Percentiles rank a stretch among this genome's conserved stretches.
Conservation (phyloP, 2,888 invertebrate species). For the Cepaea hortensis region DNA sequence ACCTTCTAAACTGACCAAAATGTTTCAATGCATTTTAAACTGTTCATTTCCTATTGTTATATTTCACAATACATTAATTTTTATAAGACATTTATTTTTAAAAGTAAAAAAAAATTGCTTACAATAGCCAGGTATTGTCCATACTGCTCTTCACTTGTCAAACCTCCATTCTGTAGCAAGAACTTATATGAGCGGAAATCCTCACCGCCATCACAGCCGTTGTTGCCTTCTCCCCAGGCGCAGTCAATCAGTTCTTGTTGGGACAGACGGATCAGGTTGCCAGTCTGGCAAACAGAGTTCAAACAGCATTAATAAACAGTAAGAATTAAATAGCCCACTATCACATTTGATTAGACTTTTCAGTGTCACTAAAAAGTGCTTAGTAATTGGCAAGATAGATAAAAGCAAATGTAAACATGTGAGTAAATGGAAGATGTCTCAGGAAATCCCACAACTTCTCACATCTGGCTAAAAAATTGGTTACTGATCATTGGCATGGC, state of each 20-base stretch:
- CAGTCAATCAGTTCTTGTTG: slow-evolving; percentile 96
- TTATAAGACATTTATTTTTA: neutral
- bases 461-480: no score
- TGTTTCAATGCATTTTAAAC: no score
- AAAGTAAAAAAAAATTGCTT: slow-evolving; percentile 32
- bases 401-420: neutral
- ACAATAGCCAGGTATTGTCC: slow-evolving; percentile 93
- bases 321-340: neutral
- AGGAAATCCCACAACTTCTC: no score
- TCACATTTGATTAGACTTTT: neutral
- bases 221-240: slow-evolving; percentile 95
- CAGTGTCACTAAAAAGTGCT: neutral
- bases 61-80: no score
- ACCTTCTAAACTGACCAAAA: no score
- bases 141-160: slow-evolving; percentile 92
- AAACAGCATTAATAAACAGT: neutral
- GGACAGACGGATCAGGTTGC: slow-evolving; percentile 87
- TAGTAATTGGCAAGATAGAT: neutral
- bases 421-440: no score
- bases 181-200: slow-evolving; percentile 94
- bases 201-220: slow-evolving; percentile 97
- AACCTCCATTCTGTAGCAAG: slow-evolving; percentile 91
- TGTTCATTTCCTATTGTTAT: no score
- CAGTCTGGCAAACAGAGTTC: slow-evolving; percentile 72
- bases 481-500: no score